Percentiles rank a stretch among this genome's conserved stretches.
Conservation (phyloP, 2,888 invertebrate species). For the Scaptomyza reducta region DNA sequence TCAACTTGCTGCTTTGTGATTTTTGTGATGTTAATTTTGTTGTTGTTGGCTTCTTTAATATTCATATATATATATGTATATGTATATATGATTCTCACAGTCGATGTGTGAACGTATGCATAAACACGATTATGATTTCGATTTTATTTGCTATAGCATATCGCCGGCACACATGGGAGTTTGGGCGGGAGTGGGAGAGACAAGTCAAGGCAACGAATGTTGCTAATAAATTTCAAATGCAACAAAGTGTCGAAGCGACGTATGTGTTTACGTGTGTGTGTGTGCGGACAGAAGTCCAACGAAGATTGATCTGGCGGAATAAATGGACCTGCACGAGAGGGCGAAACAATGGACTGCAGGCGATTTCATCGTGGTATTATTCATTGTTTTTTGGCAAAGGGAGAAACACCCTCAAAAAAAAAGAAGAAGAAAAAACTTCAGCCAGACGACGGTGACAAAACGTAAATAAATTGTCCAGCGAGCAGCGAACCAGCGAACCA, state of each 20-base stretch:
- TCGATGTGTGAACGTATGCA: slow-evolving; percentile 8
- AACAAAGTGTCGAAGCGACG: slow-evolving; percentile 76
- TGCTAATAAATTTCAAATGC: slow-evolving; percentile 78
- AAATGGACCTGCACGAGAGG: slow-evolving; percentile 59
- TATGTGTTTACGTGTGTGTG: slow-evolving; percentile 1
- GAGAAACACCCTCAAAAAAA: slow-evolving; percentile 56
- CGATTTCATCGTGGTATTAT: slow-evolving; percentile 71
- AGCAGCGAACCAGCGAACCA: slow-evolving; percentile 4
- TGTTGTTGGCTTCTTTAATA: slow-evolving; percentile 19
- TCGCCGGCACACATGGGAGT: slow-evolving; percentile 40
- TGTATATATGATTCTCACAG: background rate
- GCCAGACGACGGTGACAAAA: slow-evolving; percentile 74
- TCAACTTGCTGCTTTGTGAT: background rate
- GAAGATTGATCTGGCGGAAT: slow-evolving; percentile 81
- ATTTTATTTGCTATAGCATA: slow-evolving; percentile 20
- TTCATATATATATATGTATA: slow-evolving; percentile 21
- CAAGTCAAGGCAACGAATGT: slow-evolving; percentile 39
- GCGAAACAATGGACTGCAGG: slow-evolving; percentile 53
- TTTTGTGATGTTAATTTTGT: too few species aligned
- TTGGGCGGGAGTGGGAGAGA: background rate
- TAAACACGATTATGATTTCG: slow-evolving; percentile 24
- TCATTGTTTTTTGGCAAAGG: slow-evolving; percentile 54
- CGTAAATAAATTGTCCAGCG: slow-evolving; percentile 69
- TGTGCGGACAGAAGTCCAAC: slow-evolving; percentile 59
- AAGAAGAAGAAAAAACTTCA: slow-evolving; percentile 56